Evolutionary conservation across 2,113 vertebrate genomes (phyloP), one percentile per base, ranked within the genome.

Genomic region (Glaucomys volans): DNA sequence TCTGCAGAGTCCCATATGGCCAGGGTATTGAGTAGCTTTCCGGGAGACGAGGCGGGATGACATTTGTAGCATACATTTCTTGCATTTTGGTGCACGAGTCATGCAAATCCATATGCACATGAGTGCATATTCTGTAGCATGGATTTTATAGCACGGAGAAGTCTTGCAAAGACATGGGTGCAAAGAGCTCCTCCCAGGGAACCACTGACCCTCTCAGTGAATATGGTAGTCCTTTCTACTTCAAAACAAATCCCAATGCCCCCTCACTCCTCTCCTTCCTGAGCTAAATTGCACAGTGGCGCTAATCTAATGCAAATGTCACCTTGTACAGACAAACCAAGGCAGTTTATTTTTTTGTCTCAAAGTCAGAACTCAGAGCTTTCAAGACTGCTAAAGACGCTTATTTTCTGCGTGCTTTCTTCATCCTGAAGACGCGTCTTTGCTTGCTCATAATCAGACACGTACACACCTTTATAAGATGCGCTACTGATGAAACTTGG

Each of bases 41-140:
- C 13, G 14, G 26, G 37, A 75, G 40, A 47, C 24, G 50, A 14
- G 40, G 7, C 22, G 4, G 37, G 9, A 37, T 50, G 40, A 47
- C 37, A 47, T 1, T 0, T 0, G 16, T 14, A 24, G 10, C 0
- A 1, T 6, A 26, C 2, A 5, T 2, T 9, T 13, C 4, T 8
- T 22, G 26, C 8, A 0, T 3, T 54, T 52, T 9, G 0, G 20
- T 8, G 37, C 0, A 0, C 1, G 28, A 0, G 4, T 50, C 47
- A 30, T 2, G 24, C 4, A 8, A 16, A 30, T 10, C 10, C 3
- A 35, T 1, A 5, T 0, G 7, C 44, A 32, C 59, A 26, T 18
- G 24, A 8, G 24, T 26, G 59, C 4, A 22, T 22, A 1, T 62
- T 62, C 3, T 62, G 24, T 28, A 9, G 59, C 24, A 62, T 28